Base-by-base conservation (phyloP, 2,797 vertebrate species). In the Rhabdomys pumilio region DNA sequence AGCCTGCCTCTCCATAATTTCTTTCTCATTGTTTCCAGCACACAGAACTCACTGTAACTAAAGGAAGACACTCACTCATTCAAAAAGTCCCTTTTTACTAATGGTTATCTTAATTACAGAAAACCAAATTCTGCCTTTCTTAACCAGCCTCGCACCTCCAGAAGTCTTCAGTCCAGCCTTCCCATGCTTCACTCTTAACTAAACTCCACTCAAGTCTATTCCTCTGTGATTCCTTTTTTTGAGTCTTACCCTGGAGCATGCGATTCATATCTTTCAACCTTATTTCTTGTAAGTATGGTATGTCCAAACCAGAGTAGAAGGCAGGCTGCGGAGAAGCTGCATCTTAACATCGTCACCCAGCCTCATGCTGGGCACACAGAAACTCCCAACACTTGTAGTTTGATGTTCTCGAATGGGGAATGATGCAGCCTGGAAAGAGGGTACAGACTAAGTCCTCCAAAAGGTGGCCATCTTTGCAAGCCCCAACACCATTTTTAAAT, bases 391-490 rank as follows among this genome's bases (percentile, higher is more conserved):
- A 57, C 53, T 55, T 65, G 41, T 3, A 72, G 22, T 73, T 19
- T 89, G 31, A 59, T 95, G 85, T 86, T 34, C 44, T 61, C 80
- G 50, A 93, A 72, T 73, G 41, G 13, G 47, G 31, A 88, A 92
- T 81, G 31, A 93, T 87, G 83, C 53, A 90, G 11, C 90, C 31
- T 69, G 19, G 15, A 82, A 94, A 63, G 41, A 90, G 7, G 38
- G 24, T 38, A n/a, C 1, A 83, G 24, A 55, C 73, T 17, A 29
- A 63, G n/a, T 24, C 20, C n/a, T 87, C 94, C 50, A 75, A 82
- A 96, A 89, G 50, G 93, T 73, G 89, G 63, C 67, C n/a, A 44
- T 83, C 63, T 63, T 11, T 63, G 65, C 38, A 92, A 86, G 55
- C 41, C 20, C 22, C 10, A 24, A 0, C 38, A 85, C 50, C 12